These are phyloP conservation scores for Ridgeia piscesae DNA, from an alignment of 1,140 invertebrate species.

Conservation along the genomic window DNA sequence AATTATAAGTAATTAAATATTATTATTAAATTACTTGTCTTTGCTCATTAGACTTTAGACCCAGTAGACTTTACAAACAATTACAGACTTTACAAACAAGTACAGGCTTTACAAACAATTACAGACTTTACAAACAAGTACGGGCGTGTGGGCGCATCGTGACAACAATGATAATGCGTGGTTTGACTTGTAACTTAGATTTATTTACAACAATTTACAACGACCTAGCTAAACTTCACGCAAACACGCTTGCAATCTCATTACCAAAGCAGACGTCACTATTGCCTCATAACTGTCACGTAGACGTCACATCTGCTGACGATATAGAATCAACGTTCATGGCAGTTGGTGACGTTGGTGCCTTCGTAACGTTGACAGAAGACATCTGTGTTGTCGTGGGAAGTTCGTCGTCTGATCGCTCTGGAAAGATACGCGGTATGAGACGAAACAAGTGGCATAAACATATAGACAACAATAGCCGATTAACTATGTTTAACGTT, in stretches of 20 bases:
- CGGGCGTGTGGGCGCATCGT: neutral
- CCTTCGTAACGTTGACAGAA: neutral
- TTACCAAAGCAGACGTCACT: neutral
- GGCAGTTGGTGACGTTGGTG: neutral
- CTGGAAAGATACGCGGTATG: neutral
- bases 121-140: no score
- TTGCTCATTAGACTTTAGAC: no score
- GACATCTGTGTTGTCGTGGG: neutral
- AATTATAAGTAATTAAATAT: no score
- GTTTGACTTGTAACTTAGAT: neutral
- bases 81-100: no score
- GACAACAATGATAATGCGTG: neutral
- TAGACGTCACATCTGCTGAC: slow-evolving; percentile 3
- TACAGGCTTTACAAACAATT: no score
- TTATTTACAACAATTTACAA: neutral
- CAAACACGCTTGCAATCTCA: neutral
- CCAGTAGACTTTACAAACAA: no score
- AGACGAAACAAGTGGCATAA: neutral
- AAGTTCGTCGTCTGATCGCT: neutral
- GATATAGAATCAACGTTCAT: neutral
- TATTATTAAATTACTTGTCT: no score
- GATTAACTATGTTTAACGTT: neutral
- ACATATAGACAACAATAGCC: neutral
- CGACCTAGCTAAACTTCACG: neutral
- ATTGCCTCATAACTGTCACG: neutral